Evolutionary conservation across 2,797 vertebrate species (phyloP).

Genomic region (Melanotaenia trifasciata): DNA sequence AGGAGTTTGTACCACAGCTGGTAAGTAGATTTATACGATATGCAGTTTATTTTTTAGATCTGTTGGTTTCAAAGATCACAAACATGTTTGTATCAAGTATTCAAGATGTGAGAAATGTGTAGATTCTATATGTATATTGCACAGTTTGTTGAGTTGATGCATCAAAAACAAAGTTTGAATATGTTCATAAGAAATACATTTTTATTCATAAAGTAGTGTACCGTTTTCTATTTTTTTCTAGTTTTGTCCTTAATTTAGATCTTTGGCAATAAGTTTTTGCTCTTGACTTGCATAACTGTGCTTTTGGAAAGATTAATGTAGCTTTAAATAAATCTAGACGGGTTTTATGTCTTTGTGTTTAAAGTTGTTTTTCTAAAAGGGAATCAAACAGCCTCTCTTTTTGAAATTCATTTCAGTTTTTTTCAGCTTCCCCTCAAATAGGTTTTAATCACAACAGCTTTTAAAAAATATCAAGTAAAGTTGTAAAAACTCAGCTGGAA

Average conservation of each 20-base stretch:
- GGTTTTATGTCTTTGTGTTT: not conserved
- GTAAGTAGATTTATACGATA: slow-evolving; percentile 75
- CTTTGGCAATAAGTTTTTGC: too few relatives aligned
- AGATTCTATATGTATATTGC: not conserved
- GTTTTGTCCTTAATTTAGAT: not conserved
- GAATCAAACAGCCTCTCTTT: not conserved
- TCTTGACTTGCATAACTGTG: not conserved
- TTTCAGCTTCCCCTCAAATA: not conserved
- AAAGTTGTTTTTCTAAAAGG: not conserved
- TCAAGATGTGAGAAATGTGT: not conserved
- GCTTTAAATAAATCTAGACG: not conserved
- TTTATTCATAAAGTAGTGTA: too few relatives aligned
- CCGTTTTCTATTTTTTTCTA: not conserved
- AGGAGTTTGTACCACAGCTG: slow-evolving; percentile 89
- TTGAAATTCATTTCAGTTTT: too few relatives aligned
- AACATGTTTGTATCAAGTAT: not conserved
- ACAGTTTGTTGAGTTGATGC: not conserved
- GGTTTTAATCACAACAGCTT: not conserved
- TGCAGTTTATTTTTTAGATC: slow-evolving; percentile 25
- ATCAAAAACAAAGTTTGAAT: not conserved
- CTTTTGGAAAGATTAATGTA: not conserved
- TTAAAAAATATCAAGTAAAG: not conserved
- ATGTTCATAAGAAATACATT: not conserved
- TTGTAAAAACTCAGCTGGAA: not conserved
- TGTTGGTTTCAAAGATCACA: not conserved